phyloP scores from a whole-genome alignment of 2,888 invertebrate genomes.

The Hypercompe scribonia region DNA sequence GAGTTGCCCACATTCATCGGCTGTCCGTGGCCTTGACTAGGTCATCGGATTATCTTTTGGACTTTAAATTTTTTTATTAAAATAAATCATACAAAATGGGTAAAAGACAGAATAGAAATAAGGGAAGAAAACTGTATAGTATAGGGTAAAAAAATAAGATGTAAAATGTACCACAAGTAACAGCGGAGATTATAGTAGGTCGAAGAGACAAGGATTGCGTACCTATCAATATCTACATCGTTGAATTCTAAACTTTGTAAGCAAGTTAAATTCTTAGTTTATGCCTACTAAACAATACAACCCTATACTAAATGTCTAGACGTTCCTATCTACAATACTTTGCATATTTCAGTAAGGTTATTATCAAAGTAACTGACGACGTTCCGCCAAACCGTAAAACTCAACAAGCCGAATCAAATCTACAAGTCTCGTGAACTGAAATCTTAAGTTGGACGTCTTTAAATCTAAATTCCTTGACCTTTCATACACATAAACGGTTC shows the following conservation, averaged over 20 bases:
- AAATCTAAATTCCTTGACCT: constrained; percentile 25
- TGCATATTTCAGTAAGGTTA: constrained; percentile 21
- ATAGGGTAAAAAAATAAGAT: too few species aligned
- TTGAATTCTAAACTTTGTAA: background rate
- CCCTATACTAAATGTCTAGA: background rate
- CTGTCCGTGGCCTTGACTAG: too few species aligned
- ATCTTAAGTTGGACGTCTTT: constrained; percentile 39
- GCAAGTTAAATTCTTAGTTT: background rate
- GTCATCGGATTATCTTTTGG: too few species aligned
- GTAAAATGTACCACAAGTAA: too few species aligned
- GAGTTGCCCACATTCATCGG: too few species aligned
- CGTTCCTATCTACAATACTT: background rate
- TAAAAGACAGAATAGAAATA: too few species aligned
- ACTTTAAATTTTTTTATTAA: too few species aligned
- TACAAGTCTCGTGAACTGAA: constrained; percentile 30
- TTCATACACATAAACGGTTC: constrained; percentile 15
- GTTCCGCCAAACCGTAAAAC: constrained; percentile 24
- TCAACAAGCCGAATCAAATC: constrained; percentile 41
- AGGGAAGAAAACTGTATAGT: too few species aligned
- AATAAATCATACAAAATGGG: too few species aligned
- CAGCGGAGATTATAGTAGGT: too few species aligned
- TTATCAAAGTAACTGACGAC: constrained; percentile 33
- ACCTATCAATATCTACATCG: background rate
- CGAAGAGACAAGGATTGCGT: too few species aligned
- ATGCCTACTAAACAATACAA: background rate